Base-by-base conservation (phyloP, 1,140 invertebrate genomes). In the Drosophila nannoptera region DNA sequence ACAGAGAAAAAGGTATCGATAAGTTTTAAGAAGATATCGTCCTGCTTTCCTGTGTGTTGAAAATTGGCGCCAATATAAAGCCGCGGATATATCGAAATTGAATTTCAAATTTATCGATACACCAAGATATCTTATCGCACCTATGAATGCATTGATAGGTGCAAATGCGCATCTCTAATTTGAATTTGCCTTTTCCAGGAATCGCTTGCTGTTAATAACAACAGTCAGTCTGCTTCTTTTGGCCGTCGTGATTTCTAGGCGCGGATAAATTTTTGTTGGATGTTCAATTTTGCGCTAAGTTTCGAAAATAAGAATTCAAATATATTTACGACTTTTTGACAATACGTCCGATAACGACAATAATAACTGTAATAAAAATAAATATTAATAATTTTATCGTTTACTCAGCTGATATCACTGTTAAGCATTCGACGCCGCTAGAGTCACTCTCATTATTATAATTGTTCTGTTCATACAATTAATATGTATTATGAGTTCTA, bases 361-460 rank as follows among this genome's bases (percentile, higher is more conserved):
- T 9, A 53, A 40, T 45, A 69, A 67, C 38, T 54, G 29, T 61
- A 35, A 46, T 22, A 68, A 55, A 58, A 58, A 33, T 54, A 40
- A 22, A 56, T 49, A 22, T 32, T 16, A 56, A 49, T 35, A 69
- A 36, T 33, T 40, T 35, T 40, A 32, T 61, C 46, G 48, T 69
- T 59, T 4, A 52, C n/a, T 9, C 22, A 56, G 4, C 8, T 52
- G 49, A 60, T 35, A 33, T 32, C 38, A 22, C 33, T 43, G 46
- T 55, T 36, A 36, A 58, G 43, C 56, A 46, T 46, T 16, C 49
- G 40, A 43, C 40, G 68, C 33, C 66, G 42, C 35, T 58, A 54
- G 69, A n/a, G 50, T 61, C 73, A 64, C 60, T 43, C 49, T 59
- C 73, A 80, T 76, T 75, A 71, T 76, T 83, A 63, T 72, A 76